phyloP scores from a whole-genome alignment of 2,113 vertebrate genomes.

The Odocoileus virginianus region DNA sequence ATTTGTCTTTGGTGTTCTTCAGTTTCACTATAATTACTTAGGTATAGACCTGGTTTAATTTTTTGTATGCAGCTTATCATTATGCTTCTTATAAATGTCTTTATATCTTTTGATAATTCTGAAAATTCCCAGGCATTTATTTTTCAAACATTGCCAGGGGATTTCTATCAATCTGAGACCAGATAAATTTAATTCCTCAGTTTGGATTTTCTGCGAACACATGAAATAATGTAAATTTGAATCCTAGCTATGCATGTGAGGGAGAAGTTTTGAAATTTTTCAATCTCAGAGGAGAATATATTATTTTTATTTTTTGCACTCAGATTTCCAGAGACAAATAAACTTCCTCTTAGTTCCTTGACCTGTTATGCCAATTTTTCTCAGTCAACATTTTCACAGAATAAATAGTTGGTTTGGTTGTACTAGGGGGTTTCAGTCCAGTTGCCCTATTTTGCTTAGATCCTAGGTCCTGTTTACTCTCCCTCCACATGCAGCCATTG shows the following conservation, averaged over 20 bases:
- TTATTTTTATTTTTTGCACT: not conserved
- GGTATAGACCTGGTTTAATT: not conserved
- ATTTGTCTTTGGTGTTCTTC: not conserved
- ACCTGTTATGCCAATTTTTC: not conserved
- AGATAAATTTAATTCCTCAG: conserved; percentile 7
- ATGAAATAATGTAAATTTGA: not conserved
- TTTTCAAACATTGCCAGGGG: not conserved
- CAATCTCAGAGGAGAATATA: not conserved
- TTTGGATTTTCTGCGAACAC: not conserved
- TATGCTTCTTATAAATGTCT: not conserved
- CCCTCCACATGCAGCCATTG: not conserved
- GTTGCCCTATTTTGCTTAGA: not conserved
- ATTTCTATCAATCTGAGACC: not conserved
- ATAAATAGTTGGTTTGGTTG: not conserved
- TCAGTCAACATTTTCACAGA: not conserved
- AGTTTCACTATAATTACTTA: not conserved
- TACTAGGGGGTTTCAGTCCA: not conserved
- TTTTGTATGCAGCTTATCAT: not conserved
- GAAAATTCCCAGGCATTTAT: not conserved
- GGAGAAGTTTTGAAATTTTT: not conserved
- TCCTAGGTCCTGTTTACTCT: not conserved
- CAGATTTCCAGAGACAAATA: not conserved
- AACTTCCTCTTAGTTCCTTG: not conserved
- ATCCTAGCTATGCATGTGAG: not conserved
- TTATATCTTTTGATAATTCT: not conserved